These are phyloP conservation scores for Urophycis tenuis DNA, from an alignment of 2,797 vertebrate species.

Conservation along the genomic window DNA sequence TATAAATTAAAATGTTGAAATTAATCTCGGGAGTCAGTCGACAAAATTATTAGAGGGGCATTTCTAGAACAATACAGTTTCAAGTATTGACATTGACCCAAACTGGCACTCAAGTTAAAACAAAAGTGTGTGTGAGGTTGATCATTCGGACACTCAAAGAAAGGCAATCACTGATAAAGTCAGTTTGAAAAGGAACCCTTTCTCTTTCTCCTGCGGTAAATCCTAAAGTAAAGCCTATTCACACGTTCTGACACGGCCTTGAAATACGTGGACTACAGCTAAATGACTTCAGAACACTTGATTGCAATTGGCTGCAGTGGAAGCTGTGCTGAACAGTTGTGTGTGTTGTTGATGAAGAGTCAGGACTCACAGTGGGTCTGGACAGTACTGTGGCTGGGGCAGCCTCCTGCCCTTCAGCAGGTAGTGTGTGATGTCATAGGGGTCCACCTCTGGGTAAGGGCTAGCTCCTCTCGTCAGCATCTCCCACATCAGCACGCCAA, in stretches of 20 bases:
- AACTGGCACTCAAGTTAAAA: background rate
- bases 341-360: background rate
- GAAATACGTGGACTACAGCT: too few relatives aligned
- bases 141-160: slow-evolving; percentile 33
- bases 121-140: slow-evolving; percentile 18
- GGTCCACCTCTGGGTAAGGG: slow-evolving; percentile 87
- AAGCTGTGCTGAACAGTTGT: background rate
- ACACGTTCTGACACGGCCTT: too few relatives aligned
- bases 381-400: slow-evolving; percentile 90
- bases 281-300: background rate
- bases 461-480: slow-evolving; percentile 92
- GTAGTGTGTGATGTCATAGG: slow-evolving; percentile 87
- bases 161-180: background rate
- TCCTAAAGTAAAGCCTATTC: background rate
- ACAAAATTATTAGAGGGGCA: background rate
- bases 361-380: slow-evolving; percentile 79
- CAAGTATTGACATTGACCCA: background rate
- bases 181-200: too few relatives aligned
- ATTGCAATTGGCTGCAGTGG: background rate
- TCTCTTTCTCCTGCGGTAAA: background rate
- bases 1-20: background rate
- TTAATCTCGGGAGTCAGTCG: background rate
- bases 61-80: background rate
- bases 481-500: slow-evolving; percentile 95
- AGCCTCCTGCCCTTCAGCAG: slow-evolving; percentile 84